Evolutionary conservation across 2,888 invertebrate species (phyloP).

Genomic region (Eristalinus aeneus): DNA sequence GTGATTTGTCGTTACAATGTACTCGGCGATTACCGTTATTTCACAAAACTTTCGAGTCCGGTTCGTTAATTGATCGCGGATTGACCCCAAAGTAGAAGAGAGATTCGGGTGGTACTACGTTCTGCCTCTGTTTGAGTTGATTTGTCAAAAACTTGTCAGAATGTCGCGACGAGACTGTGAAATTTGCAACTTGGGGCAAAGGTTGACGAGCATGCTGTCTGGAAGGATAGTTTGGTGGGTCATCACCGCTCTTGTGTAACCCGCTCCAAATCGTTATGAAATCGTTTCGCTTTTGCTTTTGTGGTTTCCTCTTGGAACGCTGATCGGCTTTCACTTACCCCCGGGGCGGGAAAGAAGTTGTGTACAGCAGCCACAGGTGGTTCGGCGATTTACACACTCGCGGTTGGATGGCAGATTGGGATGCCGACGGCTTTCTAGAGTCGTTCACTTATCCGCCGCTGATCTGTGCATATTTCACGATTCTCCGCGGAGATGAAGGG

Average conservation of each 20-base stretch:
- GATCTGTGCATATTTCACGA: neutral
- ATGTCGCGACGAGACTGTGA: neutral
- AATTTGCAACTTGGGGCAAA: conserved; percentile 12
- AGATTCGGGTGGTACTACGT: neutral
- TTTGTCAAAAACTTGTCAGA: neutral
- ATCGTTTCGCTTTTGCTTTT: neutral
- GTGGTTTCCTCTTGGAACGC: neutral
- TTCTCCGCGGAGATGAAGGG: neutral
- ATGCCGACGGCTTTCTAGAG: neutral
- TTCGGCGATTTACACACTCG: neutral
- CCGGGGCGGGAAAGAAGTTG: neutral
- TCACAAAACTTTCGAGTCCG: neutral
- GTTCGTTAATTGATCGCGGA: conserved; percentile 17
- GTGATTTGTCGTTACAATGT: neutral
- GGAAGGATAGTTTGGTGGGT: conserved; percentile 2
- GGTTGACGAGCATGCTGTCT: neutral
- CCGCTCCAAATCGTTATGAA: conserved; percentile 18
- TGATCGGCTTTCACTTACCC: conserved; percentile 11
- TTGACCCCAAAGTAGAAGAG: conserved; percentile 6
- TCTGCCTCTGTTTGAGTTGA: neutral
- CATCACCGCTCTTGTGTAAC: conserved; percentile 10
- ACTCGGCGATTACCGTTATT: neutral
- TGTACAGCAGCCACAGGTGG: neutral
- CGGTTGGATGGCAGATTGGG: neutral
- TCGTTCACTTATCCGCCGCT: neutral